phyloP scores from a whole-genome alignment of 1,140 invertebrate species.

The Drosophila lacteicornis region DNA sequence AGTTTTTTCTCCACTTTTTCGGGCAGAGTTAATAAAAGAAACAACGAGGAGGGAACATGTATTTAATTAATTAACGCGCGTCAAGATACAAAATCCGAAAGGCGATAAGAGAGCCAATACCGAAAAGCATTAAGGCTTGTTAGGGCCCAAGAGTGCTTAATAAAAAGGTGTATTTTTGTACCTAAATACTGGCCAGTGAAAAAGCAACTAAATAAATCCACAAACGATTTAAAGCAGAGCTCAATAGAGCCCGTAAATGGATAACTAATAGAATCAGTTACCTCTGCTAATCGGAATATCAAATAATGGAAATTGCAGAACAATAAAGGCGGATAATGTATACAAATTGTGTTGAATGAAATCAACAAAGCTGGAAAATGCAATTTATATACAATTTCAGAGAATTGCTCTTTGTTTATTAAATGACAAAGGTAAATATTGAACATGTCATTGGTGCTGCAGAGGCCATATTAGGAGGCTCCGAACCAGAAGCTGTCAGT shows the following conservation, averaged over 20 bases:
- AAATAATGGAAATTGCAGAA: slow-evolving; percentile 31
- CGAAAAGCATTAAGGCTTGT: slow-evolving; percentile 24
- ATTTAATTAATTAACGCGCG: slow-evolving; percentile 78
- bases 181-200: neutral
- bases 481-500: slow-evolving; percentile 11
- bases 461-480: slow-evolving; percentile 16
- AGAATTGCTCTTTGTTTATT: slow-evolving; percentile 21
- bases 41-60: slow-evolving; percentile 56
- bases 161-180: slow-evolving; percentile 4
- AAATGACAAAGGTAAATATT: slow-evolving; percentile 28
- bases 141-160: slow-evolving; percentile 15
- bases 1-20: slow-evolving; percentile 42
- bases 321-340: slow-evolving; percentile 16
- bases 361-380: slow-evolving; percentile 20
- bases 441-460: neutral
- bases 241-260: neutral
- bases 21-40: slow-evolving; percentile 58
- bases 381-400: slow-evolving; percentile 18
- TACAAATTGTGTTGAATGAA: slow-evolving; percentile 18
- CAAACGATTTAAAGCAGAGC: neutral
- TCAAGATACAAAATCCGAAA: slow-evolving; percentile 54
- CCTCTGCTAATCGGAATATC: slow-evolving; percentile 25
- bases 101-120: slow-evolving; percentile 48
- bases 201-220: neutral
- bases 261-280: slow-evolving; percentile 31